These are phyloP conservation scores for Cichlasoma orientale DNA, from an alignment of 2,797 vertebrate genomes.

Conservation along the genomic window DNA sequence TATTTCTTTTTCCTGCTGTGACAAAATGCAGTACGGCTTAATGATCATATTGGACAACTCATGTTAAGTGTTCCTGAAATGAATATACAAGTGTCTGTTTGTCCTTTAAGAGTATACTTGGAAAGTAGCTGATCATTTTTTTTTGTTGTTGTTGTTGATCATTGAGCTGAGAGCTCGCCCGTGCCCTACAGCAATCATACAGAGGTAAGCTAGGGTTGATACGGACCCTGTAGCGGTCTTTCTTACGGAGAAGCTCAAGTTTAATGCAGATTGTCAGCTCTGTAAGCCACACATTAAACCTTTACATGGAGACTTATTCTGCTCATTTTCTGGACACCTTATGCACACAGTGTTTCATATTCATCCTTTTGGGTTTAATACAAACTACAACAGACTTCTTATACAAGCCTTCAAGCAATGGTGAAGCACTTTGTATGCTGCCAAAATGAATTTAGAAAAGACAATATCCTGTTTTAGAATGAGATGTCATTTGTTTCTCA, in stretches of 20 bases:
- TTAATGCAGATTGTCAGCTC: constrained; percentile 7
- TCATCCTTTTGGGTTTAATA: background rate
- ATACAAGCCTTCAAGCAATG: constrained; percentile 4
- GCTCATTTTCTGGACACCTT: background rate
- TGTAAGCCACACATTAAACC: constrained; percentile 1
- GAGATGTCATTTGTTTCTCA: constrained; percentile 15
- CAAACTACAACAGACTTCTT: background rate
- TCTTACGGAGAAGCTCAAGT: background rate
- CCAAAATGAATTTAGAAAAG: constrained; percentile 18
- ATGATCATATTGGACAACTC: background rate
- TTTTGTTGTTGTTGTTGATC: constrained; percentile 4
- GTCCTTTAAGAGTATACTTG: constrained; percentile 1
- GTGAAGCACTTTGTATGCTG: background rate
- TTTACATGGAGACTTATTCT: constrained; percentile 3
- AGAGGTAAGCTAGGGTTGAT: background rate
- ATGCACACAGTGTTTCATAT: background rate
- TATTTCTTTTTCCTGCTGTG: background rate
- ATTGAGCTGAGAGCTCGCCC: background rate
- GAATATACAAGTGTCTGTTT: background rate
- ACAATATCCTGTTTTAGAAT: constrained; percentile 23
- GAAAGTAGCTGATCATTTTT: background rate
- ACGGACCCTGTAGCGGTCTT: constrained; percentile 15
- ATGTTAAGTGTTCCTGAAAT: background rate
- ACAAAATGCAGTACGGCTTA: background rate
- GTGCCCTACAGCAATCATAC: background rate